Percentiles rank a stretch among this genome's conserved stretches.
Evolutionary conservation across 2,888 invertebrate species (phyloP).

Genomic region (Doris montereyensis): DNA sequence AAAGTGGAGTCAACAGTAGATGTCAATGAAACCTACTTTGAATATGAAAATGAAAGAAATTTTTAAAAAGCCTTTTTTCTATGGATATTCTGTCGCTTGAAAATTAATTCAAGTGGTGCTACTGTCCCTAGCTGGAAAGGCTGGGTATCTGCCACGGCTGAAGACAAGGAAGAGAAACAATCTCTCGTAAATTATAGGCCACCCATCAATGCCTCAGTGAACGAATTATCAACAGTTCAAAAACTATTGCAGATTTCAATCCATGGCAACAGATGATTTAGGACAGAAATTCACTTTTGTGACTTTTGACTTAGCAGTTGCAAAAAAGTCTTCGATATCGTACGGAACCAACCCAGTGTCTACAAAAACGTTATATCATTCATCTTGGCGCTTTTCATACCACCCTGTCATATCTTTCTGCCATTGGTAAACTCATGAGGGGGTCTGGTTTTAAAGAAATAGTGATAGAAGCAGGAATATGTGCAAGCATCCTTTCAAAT

Average conservation of each 20-base stretch:
- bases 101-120: not conserved
- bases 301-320: slow-evolving; percentile 49
- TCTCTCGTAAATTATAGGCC: slow-evolving; percentile 45
- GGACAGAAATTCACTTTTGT: slow-evolving; percentile 45
- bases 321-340: slow-evolving; percentile 46
- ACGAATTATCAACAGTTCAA: slow-evolving; percentile 46
- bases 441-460: slow-evolving; percentile 42
- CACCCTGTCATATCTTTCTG: slow-evolving; percentile 34
- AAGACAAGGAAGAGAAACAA: not conserved
- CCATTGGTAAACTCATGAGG: slow-evolving; percentile 40
- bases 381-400: slow-evolving; percentile 42
- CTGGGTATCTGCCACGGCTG: slow-evolving; percentile 41
- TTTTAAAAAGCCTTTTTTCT: not conserved
- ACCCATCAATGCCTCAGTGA: slow-evolving; percentile 42
- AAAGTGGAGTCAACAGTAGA: slow-evolving; percentile 35
- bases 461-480: not conserved
- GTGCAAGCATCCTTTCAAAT: too few relatives aligned
- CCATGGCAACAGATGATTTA: slow-evolving; percentile 31
- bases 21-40: not conserved
- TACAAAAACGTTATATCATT: slow-evolving; percentile 26
- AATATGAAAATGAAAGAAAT: not conserved
- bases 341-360: slow-evolving; percentile 39
- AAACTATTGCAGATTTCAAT: slow-evolving; percentile 43
- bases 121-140: slow-evolving; percentile 28
- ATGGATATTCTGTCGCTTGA: not conserved